Evolutionary conservation across 64 coral and sea anemone genomes (phyloP), one percentile per base, ranked within the genome.

Genomic region (Exaiptasia diaphana): DNA sequence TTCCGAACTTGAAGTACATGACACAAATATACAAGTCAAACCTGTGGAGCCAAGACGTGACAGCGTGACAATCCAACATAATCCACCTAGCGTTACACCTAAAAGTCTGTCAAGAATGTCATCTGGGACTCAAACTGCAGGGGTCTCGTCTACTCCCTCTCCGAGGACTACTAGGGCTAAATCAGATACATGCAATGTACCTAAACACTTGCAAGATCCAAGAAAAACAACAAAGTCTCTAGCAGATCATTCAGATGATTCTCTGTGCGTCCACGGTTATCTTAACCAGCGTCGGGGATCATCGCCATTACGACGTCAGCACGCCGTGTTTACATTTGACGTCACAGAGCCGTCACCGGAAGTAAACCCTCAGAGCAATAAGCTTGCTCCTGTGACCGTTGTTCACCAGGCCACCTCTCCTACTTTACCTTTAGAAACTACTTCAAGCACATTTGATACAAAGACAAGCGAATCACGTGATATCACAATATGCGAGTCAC

Each of bases 321-420:
- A 85, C 22, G 91, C 91, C 24, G 86, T 95, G 0, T 95, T 95
- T 57, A 95, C 86, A 34, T 95, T 89, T 85, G 91, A 95, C 59
- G 79, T 63, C 48, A 64, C 90, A 30, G 84, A 87, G 48, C 24
- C 67, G 17, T 23, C 79, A 3, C 4, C 42, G 4, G 68, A 14
- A n/a, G 40, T 40, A 21, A n/a, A 67, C 5, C 24, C 28, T 1
- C 36, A 85, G 1, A 67, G 50, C 0, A 41, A 46, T 18, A 42
- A 27, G 14, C 73, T 85, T 63, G 46, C 82, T 20, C 69, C 73
- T 13, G 71, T 69, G 3, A 69, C 67, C 10, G 52, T 85, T 12
- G 26, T 85, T 1, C 56, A 85, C 5, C 82, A 85, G 23, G 61
- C 61, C 10, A 65, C 61, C 21, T 65, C 61, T 14, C 61, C 61